Evolutionary conservation across 2,797 vertebrate genomes (phyloP).

Genomic region (Falco biarmicus): DNA sequence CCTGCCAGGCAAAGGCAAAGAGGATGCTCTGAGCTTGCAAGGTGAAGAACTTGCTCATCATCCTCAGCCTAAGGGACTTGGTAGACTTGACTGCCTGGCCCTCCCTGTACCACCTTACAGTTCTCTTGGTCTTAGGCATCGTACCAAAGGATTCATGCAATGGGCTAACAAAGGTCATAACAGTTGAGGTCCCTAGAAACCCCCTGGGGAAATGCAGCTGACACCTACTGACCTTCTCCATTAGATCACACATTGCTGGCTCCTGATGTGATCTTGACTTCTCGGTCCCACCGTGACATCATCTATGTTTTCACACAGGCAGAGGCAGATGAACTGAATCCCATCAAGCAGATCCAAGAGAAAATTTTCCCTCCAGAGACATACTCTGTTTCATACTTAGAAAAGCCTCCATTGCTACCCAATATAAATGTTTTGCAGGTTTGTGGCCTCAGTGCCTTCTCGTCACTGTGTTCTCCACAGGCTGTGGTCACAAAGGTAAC

Average conservation of each 20-base stretch:
- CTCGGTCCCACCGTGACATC: not conserved
- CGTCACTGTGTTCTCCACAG: not conserved
- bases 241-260: conserved; percentile 21
- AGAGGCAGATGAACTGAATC: not conserved
- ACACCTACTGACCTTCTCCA: not conserved
- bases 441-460: not conserved
- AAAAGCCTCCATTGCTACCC: not conserved
- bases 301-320: not conserved
- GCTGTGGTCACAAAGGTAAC: not conserved
- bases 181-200: not conserved
- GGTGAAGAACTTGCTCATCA: not conserved
- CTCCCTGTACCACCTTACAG: not conserved
- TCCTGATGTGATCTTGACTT: not conserved
- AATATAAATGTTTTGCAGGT: rapidly evolving
- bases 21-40: not conserved
- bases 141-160: not conserved
- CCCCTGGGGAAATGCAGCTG: not conserved
- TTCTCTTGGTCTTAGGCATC: not conserved
- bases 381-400: not conserved
- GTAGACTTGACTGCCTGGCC: not conserved
- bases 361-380: not conserved
- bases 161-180: not conserved
- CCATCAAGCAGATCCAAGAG: not conserved
- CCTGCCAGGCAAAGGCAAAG: not conserved
- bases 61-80: not conserved